Evolutionary conservation across 2,113 vertebrate species (phyloP), one percentile per base, ranked within the genome.

Genomic region (Typhlomys cinereus): DNA sequence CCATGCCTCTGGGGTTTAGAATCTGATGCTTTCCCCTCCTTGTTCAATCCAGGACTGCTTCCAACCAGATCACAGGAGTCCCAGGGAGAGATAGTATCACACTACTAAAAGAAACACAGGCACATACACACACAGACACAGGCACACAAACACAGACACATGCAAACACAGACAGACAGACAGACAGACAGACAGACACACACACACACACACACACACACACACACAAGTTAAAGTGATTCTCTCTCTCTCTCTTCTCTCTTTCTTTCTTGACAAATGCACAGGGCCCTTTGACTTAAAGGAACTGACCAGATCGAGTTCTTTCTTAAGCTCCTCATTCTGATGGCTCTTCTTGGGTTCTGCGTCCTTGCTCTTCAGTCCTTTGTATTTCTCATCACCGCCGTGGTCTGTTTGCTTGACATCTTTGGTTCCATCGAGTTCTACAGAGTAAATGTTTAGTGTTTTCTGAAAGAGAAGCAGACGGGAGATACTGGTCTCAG

Each of bases 241-340:
- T n/a, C n/a, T n/a, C n/a, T n/a, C n/a, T n/a, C n/a, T n/a, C n/a
- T n/a, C n/a, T n/a, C n/a, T n/a, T n/a, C n/a, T n/a, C n/a, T n/a
- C n/a, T n/a, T n/a, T n/a, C n/a, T n/a, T n/a, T n/a, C n/a, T n/a
- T n/a, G n/a, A n/a, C n/a, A n/a, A 2, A 11, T 71, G 12, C 46
- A 23, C 1, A 57, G 62, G 36, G 29, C 34, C 21, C 52, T 14
- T 25, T 15, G 75, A 31, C 36, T 23, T 18, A 62, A 67, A 70
- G 81, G n/a, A 50, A 98, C 98, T 98, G 94, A 98, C 98, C 98
- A 98, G 88, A 31, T 98, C 97, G 88, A 98, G 80, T 66, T 98
- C 98, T 94, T 98, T 98, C 87, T 97, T 98, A 76, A 97, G 78
- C 61, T 98, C 98, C 62, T 98, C 97, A 89, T 98, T 98, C 4